Evolutionary conservation across 2,113 vertebrate genomes (phyloP).

Genomic region (Bujurquina vittata): DNA sequence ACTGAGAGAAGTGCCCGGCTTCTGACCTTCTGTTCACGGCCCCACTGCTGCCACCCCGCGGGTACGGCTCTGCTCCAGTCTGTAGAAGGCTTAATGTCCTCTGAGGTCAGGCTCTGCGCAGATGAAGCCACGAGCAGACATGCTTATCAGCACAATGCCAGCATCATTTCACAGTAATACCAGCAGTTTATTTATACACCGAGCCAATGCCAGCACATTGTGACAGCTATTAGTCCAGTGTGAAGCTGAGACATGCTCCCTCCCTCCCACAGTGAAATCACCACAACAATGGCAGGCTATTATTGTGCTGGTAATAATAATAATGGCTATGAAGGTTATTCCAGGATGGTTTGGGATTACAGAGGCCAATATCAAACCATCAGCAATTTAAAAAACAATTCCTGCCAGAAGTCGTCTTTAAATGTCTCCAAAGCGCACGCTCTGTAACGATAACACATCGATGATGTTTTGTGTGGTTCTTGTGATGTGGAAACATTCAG

Average conservation of each 20-base stretch:
- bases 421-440: neutral
- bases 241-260: neutral
- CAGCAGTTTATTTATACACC: slow-evolving; percentile 2
- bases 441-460: neutral
- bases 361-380: neutral
- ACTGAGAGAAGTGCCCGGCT: neutral
- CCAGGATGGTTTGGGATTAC: neutral
- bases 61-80: neutral
- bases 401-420: neutral
- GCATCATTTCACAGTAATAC: neutral
- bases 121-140: neutral
- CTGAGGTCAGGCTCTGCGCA: neutral
- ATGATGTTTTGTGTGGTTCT: neutral
- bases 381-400: neutral
- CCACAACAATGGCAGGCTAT: neutral
- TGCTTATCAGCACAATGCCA: neutral
- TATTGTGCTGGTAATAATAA: neutral
- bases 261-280: neutral
- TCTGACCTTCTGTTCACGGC: neutral
- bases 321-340: neutral
- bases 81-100: neutral
- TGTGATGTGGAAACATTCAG: neutral
- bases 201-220: neutral
- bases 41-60: neutral
- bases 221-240: neutral